Percentiles rank a stretch among this genome's conserved stretches.
Conservation (phyloP, 2,888 invertebrate genomes). For the Parthenolecanium corni region DNA sequence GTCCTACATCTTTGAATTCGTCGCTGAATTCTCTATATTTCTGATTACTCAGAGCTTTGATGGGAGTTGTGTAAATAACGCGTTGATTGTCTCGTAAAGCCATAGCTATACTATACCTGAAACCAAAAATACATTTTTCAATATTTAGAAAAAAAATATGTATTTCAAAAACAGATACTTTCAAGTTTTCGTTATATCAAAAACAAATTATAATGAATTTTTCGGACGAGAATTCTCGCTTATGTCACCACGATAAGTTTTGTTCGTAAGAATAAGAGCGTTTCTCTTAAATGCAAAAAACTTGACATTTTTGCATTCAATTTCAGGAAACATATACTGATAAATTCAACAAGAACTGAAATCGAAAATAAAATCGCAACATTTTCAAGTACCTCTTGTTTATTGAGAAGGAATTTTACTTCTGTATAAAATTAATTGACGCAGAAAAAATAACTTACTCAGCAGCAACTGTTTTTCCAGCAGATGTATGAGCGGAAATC, state of each 20-base stretch:
- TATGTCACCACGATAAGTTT: too few relatives aligned
- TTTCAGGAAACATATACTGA: too few relatives aligned
- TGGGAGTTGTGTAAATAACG: conserved; percentile 98
- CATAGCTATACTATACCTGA: conserved; percentile 84
- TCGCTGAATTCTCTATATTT: conserved; percentile 96
- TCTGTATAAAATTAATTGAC: too few relatives aligned
- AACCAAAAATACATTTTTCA: neutral
- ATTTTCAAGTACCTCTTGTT: too few relatives aligned
- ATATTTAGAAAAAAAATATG: neutral
- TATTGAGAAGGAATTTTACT: too few relatives aligned
- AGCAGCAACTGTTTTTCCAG: conserved; percentile 98
- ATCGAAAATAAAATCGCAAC: too few relatives aligned
- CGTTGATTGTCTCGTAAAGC: conserved; percentile 88
- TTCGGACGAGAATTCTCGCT: neutral
- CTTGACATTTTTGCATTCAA: neutral
- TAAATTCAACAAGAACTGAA: too few relatives aligned
- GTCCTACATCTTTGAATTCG: conserved; percentile 93
- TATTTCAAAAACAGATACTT: neutral
- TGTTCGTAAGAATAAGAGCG: too few relatives aligned
- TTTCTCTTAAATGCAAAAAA: too few relatives aligned
- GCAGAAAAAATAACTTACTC: conserved; percentile 69
- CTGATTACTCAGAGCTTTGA: conserved; percentile 98
- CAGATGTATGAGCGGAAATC: conserved; percentile 98
- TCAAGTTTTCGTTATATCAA: neutral
- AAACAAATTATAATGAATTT: too few relatives aligned